Evolutionary conservation across 1,140 invertebrate species (phyloP), one percentile per base, ranked within the genome.

Genomic region (Aphelenchoides besseyi): DNA sequence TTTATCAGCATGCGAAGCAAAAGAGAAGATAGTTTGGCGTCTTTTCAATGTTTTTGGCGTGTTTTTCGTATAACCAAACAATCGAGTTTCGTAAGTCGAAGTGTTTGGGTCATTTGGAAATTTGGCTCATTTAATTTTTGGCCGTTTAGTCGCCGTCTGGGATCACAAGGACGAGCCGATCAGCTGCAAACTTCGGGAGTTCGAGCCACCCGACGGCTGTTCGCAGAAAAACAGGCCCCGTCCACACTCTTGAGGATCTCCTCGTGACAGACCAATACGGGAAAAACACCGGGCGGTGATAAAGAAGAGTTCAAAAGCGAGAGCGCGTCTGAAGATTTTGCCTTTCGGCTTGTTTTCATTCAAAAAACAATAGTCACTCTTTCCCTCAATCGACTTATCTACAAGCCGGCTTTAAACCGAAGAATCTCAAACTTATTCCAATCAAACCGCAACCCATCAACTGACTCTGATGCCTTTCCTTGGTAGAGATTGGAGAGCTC

Each of bases 401-500:
- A n/a, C 37, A 8, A 41, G n/a, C 37, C 37, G n/a, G n/a, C n/a
- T 41, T 41, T 41, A 41, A 41, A 41, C 37, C n/a, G n/a, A 41
- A 41, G 5, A 41, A 5, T 41, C n/a, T 8, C 37, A 5, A n/a
- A n/a, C n/a, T n/a, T n/a, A n/a, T n/a, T 41, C 37, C 37, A 5
- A 5, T n/a, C 37, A 41, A 41, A 41, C n/a, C 37, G 5, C 37
- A n/a, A 41, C 37, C n/a, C 5, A 5, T 41, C 37, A n/a, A 41
- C n/a, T 41, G n/a, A n/a, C 37, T 5, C 37, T 67, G 70, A 97
- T 97, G 95, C 94, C 95, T 78, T 97, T 97, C 87, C 85, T 88
- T 71, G 88, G 88, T 71, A 84, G 85, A 81, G 88, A 89, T 76
- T 89, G 88, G 82, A 26, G 33, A 82, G 95, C 93, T 70, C 93